These are phyloP conservation scores for Prorops nasuta DNA, from an alignment of 1,140 invertebrate species.

Conservation along the genomic window DNA sequence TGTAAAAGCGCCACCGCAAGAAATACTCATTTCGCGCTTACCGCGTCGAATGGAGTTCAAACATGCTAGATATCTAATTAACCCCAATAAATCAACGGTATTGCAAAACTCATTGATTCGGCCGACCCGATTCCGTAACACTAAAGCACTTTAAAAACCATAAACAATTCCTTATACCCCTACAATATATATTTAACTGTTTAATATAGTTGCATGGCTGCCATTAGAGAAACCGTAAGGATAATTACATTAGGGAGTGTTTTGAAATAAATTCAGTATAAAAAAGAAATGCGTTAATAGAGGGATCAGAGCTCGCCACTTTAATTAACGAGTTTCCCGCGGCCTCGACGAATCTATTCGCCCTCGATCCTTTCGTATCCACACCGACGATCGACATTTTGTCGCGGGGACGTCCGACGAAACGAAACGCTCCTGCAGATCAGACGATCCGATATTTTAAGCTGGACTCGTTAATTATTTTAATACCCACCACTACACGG, in stretches of 20 bases:
- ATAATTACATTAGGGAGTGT: conserved; percentile 39
- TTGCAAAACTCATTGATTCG: conserved; percentile 25
- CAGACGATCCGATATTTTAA: not conserved
- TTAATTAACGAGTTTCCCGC: conserved; percentile 48
- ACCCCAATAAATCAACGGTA: conserved; percentile 21
- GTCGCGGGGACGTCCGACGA: not conserved
- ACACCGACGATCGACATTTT: too few species aligned
- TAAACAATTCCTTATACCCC: too few species aligned
- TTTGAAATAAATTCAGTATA: conserved; percentile 41
- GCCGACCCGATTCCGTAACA: not conserved
- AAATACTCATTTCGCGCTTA: conserved; percentile 20
- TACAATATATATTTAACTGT: too few species aligned
- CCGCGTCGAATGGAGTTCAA: conserved; percentile 24
- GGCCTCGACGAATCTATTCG: conserved; percentile 8
- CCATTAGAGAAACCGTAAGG: conserved; percentile 31
- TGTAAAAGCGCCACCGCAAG: conserved; percentile 6
- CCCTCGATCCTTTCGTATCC: conserved; percentile 2
- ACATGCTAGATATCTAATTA: conserved; percentile 40
- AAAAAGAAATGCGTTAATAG: conserved; percentile 48
- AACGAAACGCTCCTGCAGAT: not conserved
- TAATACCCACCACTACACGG: too few species aligned
- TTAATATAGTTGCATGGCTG: too few species aligned
- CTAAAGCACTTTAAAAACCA: too few species aligned
- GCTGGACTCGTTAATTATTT: too few species aligned
- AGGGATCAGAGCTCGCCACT: conserved; percentile 47